These are phyloP conservation scores for Polypterus bichir DNA, from an alignment of 2,113 vertebrate genomes.

Conservation along the genomic window DNA sequence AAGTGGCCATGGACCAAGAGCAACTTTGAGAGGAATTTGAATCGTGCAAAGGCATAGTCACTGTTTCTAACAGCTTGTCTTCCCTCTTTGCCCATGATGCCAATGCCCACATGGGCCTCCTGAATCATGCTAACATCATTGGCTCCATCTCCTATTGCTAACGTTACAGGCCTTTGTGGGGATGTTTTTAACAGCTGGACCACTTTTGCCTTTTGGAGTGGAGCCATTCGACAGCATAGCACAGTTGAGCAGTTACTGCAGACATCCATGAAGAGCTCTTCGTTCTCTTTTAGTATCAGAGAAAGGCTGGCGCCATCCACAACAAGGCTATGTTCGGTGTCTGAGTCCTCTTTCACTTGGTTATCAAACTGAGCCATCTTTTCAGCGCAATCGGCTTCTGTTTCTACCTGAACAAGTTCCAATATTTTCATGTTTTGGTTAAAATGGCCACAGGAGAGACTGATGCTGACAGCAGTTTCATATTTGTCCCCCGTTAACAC, in stretches of 20 bases:
- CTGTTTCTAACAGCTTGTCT: constrained; percentile 65
- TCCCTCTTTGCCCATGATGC: constrained; percentile 61
- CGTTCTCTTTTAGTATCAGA: constrained; percentile 55
- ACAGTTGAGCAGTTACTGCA: constrained; percentile 63
- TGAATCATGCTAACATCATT: constrained; percentile 70
- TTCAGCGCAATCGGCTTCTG: constrained; percentile 78
- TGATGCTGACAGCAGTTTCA: constrained; percentile 90
- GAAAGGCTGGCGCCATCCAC: constrained; percentile 62
- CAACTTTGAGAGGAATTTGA: constrained; percentile 67
- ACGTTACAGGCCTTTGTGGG: constrained; percentile 57
- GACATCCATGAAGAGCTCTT: constrained; percentile 58
- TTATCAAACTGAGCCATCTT: constrained; percentile 53
- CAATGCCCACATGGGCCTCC: constrained; percentile 67
- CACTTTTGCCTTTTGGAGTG: constrained; percentile 68
- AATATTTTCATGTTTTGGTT: constrained; percentile 91
- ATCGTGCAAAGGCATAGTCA: constrained; percentile 64
- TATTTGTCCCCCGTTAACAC: constrained; percentile 93
- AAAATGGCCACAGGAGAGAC: constrained; percentile 88
- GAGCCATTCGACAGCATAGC: constrained; percentile 66
- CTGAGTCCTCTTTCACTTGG: constrained; percentile 56
- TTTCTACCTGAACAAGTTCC: constrained; percentile 79
- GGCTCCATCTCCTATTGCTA: constrained; percentile 59
- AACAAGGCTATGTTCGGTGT: constrained; percentile 57
- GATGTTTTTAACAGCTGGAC: constrained; percentile 64
- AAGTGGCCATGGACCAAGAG: constrained; percentile 65